Conservation (phyloP, 1,140 invertebrate species). For the Caenorhabditis tropicalis region DNA sequence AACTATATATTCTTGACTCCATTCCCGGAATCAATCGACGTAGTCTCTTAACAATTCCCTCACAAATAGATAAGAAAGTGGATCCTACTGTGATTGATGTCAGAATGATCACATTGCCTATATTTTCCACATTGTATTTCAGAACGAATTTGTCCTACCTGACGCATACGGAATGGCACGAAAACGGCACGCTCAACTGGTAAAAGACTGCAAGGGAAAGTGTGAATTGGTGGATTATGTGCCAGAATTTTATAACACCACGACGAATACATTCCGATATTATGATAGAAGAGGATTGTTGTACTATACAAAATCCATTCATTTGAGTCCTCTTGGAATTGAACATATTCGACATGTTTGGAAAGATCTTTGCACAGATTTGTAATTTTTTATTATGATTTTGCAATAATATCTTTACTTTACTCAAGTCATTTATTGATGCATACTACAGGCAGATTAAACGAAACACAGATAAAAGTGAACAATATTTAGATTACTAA, state of each 20-base stretch:
- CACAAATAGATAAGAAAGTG: background rate
- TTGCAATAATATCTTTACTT: no score
- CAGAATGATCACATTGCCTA: background rate
- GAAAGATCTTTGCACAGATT: background rate
- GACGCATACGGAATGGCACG: background rate
- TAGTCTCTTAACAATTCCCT: background rate
- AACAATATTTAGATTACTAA: no score
- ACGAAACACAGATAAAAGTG: background rate
- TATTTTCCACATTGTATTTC: background rate
- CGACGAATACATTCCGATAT: slow-evolving; percentile 8
- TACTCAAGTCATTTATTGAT: background rate
- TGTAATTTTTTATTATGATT: no score
- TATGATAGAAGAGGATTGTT: background rate
- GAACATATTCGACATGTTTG: background rate
- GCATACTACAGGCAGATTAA: background rate
- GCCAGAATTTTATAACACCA: background rate
- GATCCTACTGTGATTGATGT: background rate
- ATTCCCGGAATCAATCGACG: background rate
- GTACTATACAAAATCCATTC: background rate
- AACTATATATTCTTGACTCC: background rate
- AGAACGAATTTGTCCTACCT: background rate
- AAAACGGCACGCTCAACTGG: slow-evolving; percentile 11
- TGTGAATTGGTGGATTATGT: slow-evolving; percentile 3
- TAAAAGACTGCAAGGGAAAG: slow-evolving; percentile 19
- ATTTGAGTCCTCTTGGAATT: background rate